phyloP scores from a whole-genome alignment of 2,113 vertebrate species.

The Tragelaphus strepsiceros region DNA sequence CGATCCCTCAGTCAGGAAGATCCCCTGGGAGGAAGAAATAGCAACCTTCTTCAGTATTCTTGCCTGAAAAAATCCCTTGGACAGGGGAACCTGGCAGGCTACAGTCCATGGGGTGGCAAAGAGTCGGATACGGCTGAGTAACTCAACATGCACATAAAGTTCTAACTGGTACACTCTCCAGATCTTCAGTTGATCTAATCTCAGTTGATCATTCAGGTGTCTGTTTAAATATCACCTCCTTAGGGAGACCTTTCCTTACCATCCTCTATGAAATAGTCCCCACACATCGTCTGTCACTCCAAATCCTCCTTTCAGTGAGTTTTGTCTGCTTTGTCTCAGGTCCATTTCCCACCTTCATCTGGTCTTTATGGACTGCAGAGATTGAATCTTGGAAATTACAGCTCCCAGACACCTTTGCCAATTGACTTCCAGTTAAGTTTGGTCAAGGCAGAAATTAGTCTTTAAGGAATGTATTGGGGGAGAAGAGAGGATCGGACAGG shows the following conservation, averaged over 20 bases:
- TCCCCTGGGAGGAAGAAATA: background rate
- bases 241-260: background rate
- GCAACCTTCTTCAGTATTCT: background rate
- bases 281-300: background rate
- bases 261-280: background rate
- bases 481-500: background rate
- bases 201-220: background rate
- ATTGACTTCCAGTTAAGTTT: slow-evolving; percentile 8
- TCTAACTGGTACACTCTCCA: background rate
- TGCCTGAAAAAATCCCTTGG: background rate
- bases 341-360: background rate
- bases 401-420: background rate
- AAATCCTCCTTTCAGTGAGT: background rate
- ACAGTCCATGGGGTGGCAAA: background rate
- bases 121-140: background rate
- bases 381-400: background rate
- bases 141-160: background rate
- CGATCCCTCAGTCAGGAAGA: background rate
- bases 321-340: background rate
- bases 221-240: background rate
- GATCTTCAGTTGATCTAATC: background rate
- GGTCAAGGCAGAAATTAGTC: background rate
- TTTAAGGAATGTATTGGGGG: background rate
- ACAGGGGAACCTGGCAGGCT: background rate
- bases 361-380: background rate